Base-by-base conservation (phyloP, 2,888 invertebrate genomes). In the Drosophila trichaetosa region DNA sequence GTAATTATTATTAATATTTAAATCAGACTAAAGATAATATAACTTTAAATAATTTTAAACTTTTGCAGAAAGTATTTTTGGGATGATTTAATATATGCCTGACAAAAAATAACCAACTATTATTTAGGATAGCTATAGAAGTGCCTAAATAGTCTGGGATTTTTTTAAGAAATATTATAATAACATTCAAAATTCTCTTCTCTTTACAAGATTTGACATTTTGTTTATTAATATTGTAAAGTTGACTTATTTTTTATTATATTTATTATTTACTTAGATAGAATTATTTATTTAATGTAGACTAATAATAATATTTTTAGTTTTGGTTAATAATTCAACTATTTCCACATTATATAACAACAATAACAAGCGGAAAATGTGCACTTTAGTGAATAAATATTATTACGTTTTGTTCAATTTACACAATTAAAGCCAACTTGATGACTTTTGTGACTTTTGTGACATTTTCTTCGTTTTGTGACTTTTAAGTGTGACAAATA, bases 401-500 rank as follows among this genome's bases (percentile, higher is more conserved):
- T 60, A 31, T 48, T 64, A 54, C 56, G 36, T 61, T 67, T 72
- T 69, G 64, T 66, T 68, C 59, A 76, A 81, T 86, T 86, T 79
- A 70, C 86, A 69, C 51, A 64, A 65, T 65, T 31, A 69, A 81
- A 73, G 75, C 71, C 58, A 10, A 52, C 53, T 64, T 76, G 79
- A 76, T 69, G 66, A 72, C 11, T 11, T 33, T 60, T 49, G 27
- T 27, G 27, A 46, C 52, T 63, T 59, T 76, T n/a, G 24, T 49
- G 10, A 5, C 3, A 1, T 11, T 18, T 34, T 36, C 8, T 34
- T 10, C 10, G 3, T 54, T 69, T 64, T 65, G 18, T 57, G 58
- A 46, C 52, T 63, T 59, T 76, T 80, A 75, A 73, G 73, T 67
- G 29, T 63, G 53, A 52, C 73, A 81, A 77, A 77, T 85, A 85